These are phyloP conservation scores for Stigmatopora argus DNA, from an alignment of 2,113 vertebrate genomes.

Conservation along the genomic window DNA sequence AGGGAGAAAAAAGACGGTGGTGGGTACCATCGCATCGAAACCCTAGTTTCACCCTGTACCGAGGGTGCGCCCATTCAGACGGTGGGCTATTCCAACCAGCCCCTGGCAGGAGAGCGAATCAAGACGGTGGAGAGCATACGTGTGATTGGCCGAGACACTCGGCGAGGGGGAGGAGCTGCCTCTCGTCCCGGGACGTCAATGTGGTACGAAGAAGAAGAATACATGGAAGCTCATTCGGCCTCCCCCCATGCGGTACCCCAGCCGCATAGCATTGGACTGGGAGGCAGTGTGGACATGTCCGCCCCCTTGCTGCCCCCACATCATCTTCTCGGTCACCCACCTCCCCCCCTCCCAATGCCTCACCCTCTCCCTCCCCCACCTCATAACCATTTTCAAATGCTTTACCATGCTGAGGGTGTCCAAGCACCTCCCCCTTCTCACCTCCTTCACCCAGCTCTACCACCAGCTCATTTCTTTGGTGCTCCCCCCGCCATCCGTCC, in stretches of 20 bases:
- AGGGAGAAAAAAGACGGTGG: slow-evolving; percentile 63
- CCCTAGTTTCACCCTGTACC: slow-evolving; percentile 83
- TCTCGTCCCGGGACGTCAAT: slow-evolving; percentile 51
- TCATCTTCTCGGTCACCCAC: slow-evolving; percentile 3
- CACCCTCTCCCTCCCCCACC: slow-evolving; percentile 55
- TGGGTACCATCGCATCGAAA: slow-evolving; percentile 90
- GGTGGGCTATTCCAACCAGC: slow-evolving; percentile 76
- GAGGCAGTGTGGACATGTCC: slow-evolving; percentile 45
- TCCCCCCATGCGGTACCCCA: slow-evolving; percentile 49
- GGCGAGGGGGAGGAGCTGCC: slow-evolving; percentile 67
- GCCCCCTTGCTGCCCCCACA: slow-evolving; percentile 48
- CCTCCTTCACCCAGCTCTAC: slow-evolving; percentile 55
- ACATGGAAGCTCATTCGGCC: slow-evolving; percentile 61
- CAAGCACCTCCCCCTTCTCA: slow-evolving; percentile 51
- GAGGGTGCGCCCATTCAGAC: slow-evolving; percentile 88
- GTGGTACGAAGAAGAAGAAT: slow-evolving; percentile 75
- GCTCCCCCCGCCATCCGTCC: slow-evolving; percentile 49
- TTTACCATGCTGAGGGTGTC: slow-evolving; percentile 55
- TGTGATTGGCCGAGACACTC: slow-evolving; percentile 77
- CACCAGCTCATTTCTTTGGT: slow-evolving; percentile 48
- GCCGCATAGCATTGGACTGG: slow-evolving; percentile 59
- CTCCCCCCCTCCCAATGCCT: slow-evolving; percentile 59
- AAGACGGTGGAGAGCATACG: slow-evolving; percentile 93
- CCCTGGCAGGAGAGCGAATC: slow-evolving; percentile 84
- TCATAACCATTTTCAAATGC: slow-evolving; percentile 54